These are phyloP conservation scores for Cactoblastis cactorum DNA, from an alignment of 2,888 invertebrate species.

Conservation along the genomic window DNA sequence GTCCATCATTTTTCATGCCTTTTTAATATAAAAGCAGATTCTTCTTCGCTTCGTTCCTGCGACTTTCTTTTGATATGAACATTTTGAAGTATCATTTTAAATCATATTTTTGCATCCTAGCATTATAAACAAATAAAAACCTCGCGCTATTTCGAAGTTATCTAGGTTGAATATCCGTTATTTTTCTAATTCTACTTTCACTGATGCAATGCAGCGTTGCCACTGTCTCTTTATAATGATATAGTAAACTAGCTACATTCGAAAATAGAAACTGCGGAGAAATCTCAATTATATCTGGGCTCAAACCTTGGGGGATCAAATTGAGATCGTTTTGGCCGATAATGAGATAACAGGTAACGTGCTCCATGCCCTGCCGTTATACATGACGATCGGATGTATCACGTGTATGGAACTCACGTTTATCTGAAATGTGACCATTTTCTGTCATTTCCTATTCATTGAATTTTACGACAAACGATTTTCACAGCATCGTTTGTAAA, in stretches of 20 bases:
- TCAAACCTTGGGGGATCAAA: slow-evolving; percentile 58
- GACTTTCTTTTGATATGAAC: slow-evolving; percentile 35
- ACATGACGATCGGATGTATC: not conserved
- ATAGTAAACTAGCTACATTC: slow-evolving; percentile 47
- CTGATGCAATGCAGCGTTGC: slow-evolving; percentile 32
- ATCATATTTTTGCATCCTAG: not conserved
- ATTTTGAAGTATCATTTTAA: not conserved
- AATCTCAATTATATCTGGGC: slow-evolving; percentile 63
- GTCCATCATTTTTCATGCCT: slow-evolving; percentile 51
- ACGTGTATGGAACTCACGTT: slow-evolving; percentile 4
- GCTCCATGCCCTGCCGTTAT: slow-evolving; percentile 21
- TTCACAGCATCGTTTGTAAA: slow-evolving; percentile 12
- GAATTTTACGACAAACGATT: slow-evolving; percentile 9
- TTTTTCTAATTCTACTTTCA: slow-evolving; percentile 42
- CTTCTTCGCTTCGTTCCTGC: slow-evolving; percentile 26
- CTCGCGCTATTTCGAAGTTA: not conserved
- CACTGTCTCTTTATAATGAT: slow-evolving; percentile 21
- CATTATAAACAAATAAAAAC: not conserved
- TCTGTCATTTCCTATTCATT: slow-evolving; percentile 17
- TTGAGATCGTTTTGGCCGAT: slow-evolving; percentile 44
- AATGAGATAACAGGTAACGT: slow-evolving; percentile 58
- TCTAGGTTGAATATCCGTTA: slow-evolving; percentile 34
- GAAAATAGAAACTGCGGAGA: slow-evolving; percentile 63
- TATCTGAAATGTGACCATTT: slow-evolving; percentile 1
- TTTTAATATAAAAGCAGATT: slow-evolving; percentile 54